phyloP scores from a whole-genome alignment of 2,888 invertebrate species.

The Andricus curvator region DNA sequence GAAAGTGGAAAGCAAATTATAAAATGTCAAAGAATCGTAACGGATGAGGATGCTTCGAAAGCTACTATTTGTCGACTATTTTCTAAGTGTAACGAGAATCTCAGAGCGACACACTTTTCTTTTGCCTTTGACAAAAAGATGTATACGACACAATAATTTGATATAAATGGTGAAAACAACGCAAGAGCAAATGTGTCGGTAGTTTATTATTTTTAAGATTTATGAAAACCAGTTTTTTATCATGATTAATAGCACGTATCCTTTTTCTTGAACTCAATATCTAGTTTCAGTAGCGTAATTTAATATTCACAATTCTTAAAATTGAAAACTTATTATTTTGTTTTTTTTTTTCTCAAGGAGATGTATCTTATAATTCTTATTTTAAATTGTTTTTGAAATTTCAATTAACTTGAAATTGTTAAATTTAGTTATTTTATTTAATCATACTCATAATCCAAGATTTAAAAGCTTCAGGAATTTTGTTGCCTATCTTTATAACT shows the following conservation, averaged over 20 bases:
- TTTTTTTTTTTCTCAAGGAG: not conserved
- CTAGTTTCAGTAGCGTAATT: not conserved
- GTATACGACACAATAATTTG: not conserved
- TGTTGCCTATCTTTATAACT: not conserved
- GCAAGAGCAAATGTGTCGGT: not conserved
- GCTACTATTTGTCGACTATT: constrained; percentile 29
- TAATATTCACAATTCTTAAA: not conserved
- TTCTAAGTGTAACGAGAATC: constrained; percentile 14
- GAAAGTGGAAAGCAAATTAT: constrained; percentile 40
- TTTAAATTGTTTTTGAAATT: not conserved
- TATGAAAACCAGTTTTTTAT: not conserved
- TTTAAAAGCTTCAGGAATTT: not conserved
- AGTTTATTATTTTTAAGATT: not conserved
- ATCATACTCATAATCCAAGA: not conserved
- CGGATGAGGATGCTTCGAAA: constrained; percentile 28
- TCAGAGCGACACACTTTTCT: constrained; percentile 28
- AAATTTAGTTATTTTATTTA: not conserved
- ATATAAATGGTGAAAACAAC: not conserved
- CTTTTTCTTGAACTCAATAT: not conserved
- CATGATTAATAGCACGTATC: not conserved
- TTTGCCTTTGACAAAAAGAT: constrained; percentile 3
- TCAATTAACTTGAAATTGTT: not conserved
- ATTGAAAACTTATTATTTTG: not conserved
- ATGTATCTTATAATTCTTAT: not conserved
- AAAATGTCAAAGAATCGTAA: constrained; percentile 38